Evolutionary conservation across 1,140 invertebrate genomes (phyloP).

Genomic region (Antheraea pernyi): DNA sequence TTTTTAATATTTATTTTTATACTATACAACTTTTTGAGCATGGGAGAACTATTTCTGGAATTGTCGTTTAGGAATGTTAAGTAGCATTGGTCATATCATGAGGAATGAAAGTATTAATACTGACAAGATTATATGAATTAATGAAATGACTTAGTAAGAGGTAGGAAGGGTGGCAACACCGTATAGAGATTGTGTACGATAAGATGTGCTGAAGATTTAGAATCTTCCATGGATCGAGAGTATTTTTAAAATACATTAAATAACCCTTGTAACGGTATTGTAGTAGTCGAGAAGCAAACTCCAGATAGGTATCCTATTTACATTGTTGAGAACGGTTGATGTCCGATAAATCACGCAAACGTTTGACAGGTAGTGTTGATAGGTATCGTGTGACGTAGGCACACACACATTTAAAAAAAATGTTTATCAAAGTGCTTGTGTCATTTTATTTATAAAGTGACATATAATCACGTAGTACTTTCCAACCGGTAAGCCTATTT

Average conservation of each 20-base stretch:
- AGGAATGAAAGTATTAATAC: constrained; percentile 61
- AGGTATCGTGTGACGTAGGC: constrained; percentile 7
- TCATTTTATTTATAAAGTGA: constrained; percentile 7
- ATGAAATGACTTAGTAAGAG: constrained; percentile 44
- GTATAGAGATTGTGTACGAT: constrained; percentile 61
- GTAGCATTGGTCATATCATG: constrained; percentile 72
- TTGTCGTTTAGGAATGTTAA: constrained; percentile 51
- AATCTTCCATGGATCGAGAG: constrained; percentile 64
- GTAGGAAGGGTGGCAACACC: constrained; percentile 57
- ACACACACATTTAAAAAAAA: constrained; percentile 33
- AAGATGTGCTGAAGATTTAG: constrained; percentile 65
- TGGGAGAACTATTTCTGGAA: constrained; percentile 63
- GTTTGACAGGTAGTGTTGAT: neutral
- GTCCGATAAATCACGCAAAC: neutral
- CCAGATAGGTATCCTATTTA: constrained; percentile 23
- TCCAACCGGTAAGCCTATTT: constrained; percentile 52
- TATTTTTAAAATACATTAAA: constrained; percentile 72
- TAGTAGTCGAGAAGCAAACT: constrained; percentile 24
- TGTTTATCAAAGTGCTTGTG: constrained; percentile 69
- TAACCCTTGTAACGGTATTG: constrained; percentile 16
- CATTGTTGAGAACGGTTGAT: neutral
- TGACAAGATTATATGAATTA: constrained; percentile 58
- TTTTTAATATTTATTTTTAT: constrained; percentile 34
- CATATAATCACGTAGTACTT: constrained; percentile 43
- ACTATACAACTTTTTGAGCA: constrained; percentile 35